Percentiles rank a stretch among this genome's conserved stretches.
These are phyloP conservation scores for Steinernema hermaphroditum DNA, from an alignment of 2,888 invertebrate genomes.

Conservation along the genomic window DNA sequence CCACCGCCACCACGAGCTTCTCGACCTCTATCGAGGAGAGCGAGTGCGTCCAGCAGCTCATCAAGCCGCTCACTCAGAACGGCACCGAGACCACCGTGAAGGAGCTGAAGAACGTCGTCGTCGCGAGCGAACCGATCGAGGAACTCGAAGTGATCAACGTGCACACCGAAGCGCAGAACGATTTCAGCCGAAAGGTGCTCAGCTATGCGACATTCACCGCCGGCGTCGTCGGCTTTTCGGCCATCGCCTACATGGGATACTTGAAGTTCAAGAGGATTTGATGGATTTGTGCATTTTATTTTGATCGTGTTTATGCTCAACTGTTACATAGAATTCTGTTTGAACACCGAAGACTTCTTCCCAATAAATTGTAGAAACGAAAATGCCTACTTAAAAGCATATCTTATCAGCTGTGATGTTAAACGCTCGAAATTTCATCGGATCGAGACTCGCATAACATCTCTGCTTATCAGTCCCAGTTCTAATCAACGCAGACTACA, in stretches of 20 bases:
- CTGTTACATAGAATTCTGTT: conserved; percentile 16
- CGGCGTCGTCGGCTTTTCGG: conserved; percentile 12
- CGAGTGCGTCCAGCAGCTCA: conserved; percentile 3
- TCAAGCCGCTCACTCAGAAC: conserved; percentile 11
- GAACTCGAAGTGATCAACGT: conserved; percentile 6
- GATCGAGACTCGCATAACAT: not conserved
- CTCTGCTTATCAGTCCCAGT: not conserved
- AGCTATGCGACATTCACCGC: conserved; percentile 2
- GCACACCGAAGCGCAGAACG: not conserved
- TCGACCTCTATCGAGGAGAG: conserved; percentile 5
- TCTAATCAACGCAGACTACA: not conserved
- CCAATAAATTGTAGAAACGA: conserved; percentile 7
- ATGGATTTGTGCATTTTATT: not conserved
- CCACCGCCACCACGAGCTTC: conserved; percentile 21
- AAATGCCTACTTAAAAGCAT: not conserved
- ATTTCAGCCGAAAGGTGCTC: not conserved
- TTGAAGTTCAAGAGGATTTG: conserved; percentile 18
- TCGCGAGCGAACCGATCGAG: conserved; percentile 19
- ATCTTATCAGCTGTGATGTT: not conserved
- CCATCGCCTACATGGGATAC: conserved; percentile 19
- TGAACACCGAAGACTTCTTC: not conserved
- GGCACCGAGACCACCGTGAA: not conserved
- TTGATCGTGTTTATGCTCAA: conserved; percentile 27
- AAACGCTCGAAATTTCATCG: not conserved
- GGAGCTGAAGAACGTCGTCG: not conserved